Evolutionary conservation across 2,113 vertebrate species (phyloP), one percentile per base, ranked within the genome.

Genomic region (Hippocampus barbouri): DNA sequence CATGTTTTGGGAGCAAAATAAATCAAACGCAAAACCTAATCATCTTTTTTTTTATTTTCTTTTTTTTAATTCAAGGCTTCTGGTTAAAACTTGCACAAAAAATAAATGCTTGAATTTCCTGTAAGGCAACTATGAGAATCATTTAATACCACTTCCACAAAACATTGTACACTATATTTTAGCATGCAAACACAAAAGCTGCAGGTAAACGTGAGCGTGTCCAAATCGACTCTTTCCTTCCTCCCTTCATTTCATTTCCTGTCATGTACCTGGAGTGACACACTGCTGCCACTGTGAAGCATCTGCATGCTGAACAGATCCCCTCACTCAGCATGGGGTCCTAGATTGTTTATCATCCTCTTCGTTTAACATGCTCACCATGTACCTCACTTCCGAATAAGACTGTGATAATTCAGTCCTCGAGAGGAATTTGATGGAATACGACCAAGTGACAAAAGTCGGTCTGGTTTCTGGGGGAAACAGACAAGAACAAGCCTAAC

Each of bases 291-390:
- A 54, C 66, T 2, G 71, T 74, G 68, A 71, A 78, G 72, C 63
- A 66, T 47, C 61, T 77, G 72, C 69, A 78, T 82, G 79, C 79
- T 67, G 47, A 21, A 72, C 73, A 71, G 71, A 70, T 79, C 75
- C 72, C 64, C 23, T 54, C 79, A 59, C 77, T 70, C 75, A 79
- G 79, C 67, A 3, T 0, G 78, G 77, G 69, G 68, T 64, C 15
- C 68, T 61, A 23, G 21, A 72, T 76, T 74, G 69, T 49, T 82
- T 71, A 75, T 67, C 54, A 64, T 79, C 77, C 75, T 70, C 74
- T 38, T 63, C 76, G 75, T 81, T 87, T 88, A 77, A 84, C 82
- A 81, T 77, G 78, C 86, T 79, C 70, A 67, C 75, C 40, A 20
- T 79, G 74, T 61, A 77, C 78, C 77, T 61, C 70, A 59, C 68